Conservation (phyloP, 2,888 invertebrate species). For the Rhagophthalmus giganteus region DNA sequence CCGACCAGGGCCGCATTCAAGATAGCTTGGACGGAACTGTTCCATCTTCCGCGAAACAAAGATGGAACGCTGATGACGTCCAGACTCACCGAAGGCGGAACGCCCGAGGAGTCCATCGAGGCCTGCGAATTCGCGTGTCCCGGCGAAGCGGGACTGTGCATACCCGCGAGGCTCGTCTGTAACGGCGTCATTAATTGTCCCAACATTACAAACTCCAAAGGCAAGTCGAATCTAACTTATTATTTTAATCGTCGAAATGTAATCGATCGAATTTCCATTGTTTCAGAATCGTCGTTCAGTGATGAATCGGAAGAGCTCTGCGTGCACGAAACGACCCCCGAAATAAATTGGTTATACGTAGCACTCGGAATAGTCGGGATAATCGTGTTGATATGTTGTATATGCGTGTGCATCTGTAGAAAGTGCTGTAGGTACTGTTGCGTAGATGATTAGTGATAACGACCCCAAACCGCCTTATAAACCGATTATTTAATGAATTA, state of each 20-base stretch:
- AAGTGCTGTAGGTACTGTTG: constrained; percentile 52
- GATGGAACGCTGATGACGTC: constrained; percentile 81
- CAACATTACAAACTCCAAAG: constrained; percentile 62
- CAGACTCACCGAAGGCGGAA: constrained; percentile 66
- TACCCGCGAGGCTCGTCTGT: constrained; percentile 81
- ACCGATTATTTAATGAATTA: constrained; percentile 18
- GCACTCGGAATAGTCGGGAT: constrained; percentile 46
- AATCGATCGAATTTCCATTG: no score
- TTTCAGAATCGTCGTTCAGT: constrained; percentile 54
- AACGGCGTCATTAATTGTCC: constrained; percentile 89
- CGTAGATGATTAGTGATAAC: constrained; percentile 40
- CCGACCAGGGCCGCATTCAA: constrained; percentile 85
- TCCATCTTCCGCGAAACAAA: constrained; percentile 80
- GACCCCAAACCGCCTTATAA: constrained; percentile 24
- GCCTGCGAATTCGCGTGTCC: constrained; percentile 88
- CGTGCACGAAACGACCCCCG: constrained; percentile 44
- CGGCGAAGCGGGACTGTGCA: constrained; percentile 79
- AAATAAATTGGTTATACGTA: constrained; percentile 52
- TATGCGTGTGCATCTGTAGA: constrained; percentile 51
- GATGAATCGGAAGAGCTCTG: constrained; percentile 81
- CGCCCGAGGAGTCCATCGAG: constrained; percentile 54
- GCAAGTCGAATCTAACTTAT: constrained; percentile 40
- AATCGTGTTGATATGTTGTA: constrained; percentile 46
- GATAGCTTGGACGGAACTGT: constrained; percentile 88
- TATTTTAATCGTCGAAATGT: neutral